A percentile compares a stretch with the other conserved stretches of the same genome.
Evolutionary conservation across 2,888 invertebrate species (phyloP).

Genomic region (Volucella zonaria): DNA sequence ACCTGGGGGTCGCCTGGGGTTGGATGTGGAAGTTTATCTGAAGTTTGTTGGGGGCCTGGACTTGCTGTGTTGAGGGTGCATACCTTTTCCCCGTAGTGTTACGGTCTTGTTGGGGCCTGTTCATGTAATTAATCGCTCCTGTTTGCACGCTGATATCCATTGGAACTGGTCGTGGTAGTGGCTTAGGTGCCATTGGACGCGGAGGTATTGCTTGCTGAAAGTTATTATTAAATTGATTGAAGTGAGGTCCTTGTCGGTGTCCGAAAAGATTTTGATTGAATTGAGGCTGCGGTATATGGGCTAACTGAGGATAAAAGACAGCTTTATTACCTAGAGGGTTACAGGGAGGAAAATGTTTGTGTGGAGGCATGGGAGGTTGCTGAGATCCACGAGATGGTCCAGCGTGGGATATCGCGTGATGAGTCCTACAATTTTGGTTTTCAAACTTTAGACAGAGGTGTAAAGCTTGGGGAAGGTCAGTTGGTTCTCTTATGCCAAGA

Average conservation of each 20-base stretch:
- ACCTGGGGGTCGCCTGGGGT: too few relatives aligned
- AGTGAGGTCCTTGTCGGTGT: not conserved
- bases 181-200: constrained; percentile 4
- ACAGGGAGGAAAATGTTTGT: too few relatives aligned
- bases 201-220: not conserved
- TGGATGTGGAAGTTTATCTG: not conserved
- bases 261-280: not conserved
- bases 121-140: constrained; percentile 8
- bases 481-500: too few relatives aligned
- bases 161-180: not conserved
- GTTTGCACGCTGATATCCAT: not conserved
- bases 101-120: not conserved
- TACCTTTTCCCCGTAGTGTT: not conserved
- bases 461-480: too few relatives aligned
- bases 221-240: not conserved
- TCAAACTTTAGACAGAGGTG: too few relatives aligned
- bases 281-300: constrained; percentile 6
- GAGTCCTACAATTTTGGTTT: too few relatives aligned
- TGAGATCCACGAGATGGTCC: too few relatives aligned
- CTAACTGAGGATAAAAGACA: not conserved
- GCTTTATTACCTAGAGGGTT: not conserved
- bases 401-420: too few relatives aligned
- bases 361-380: too few relatives aligned
- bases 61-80: not conserved
- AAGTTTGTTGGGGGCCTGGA: not conserved